These are phyloP conservation scores for Bombylius discolor DNA, from an alignment of 2,888 invertebrate genomes.

Conservation along the genomic window DNA sequence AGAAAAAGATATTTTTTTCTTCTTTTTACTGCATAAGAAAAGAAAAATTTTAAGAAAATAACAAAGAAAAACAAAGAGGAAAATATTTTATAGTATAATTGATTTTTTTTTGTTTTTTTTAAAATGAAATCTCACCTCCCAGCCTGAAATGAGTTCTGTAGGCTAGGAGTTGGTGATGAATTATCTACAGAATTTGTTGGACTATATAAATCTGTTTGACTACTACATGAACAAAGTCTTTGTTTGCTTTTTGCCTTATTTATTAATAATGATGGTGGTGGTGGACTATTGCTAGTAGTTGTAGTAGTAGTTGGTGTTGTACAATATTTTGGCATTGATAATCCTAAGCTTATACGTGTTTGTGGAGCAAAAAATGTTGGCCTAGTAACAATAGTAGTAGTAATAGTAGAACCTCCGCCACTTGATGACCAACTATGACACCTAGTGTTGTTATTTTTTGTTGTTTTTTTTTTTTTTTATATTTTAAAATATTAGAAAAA, in stretches of 20 bases:
- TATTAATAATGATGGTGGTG: background rate
- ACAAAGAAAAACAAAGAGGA: too few species aligned
- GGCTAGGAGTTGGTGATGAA: conserved; percentile 36
- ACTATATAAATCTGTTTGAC: conserved; percentile 58
- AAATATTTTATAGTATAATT: too few species aligned
- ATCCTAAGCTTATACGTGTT: conserved; percentile 49
- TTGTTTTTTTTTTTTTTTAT: background rate
- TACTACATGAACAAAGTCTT: conserved; percentile 43
- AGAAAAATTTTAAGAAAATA: too few species aligned
- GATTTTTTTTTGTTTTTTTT: too few species aligned
- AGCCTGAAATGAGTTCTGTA: conserved; percentile 37
- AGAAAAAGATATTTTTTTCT: too few species aligned
- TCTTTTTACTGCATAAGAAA: too few species aligned
- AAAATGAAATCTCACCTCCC: conserved; percentile 35
- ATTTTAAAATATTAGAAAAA: conserved; percentile 1
- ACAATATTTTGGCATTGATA: conserved; percentile 30
- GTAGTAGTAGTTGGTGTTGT: background rate
- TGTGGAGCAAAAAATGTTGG: conserved; percentile 32
- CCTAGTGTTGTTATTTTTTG: conserved; percentile 5
- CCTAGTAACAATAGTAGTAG: background rate
- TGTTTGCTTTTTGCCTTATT: conserved; percentile 19
- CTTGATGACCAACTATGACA: conserved; percentile 18
- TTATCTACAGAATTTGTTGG: conserved; percentile 30
- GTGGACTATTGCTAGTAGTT: conserved; percentile 23
- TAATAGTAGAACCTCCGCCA: conserved; percentile 23